These are phyloP conservation scores for Phrynocephalus forsythii DNA, from an alignment of 2,797 vertebrate genomes.

Conservation along the genomic window DNA sequence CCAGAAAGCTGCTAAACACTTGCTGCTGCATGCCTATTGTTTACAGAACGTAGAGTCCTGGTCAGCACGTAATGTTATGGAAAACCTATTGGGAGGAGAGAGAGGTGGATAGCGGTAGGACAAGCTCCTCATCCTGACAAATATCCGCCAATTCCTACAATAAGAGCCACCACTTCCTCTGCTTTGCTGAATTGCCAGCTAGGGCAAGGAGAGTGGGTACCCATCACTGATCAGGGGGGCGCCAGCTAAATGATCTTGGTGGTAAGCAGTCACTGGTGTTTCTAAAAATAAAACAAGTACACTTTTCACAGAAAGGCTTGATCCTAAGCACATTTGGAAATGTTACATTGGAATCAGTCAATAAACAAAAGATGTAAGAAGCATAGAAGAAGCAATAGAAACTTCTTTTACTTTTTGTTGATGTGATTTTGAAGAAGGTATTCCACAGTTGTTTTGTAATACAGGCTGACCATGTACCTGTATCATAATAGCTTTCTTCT, in stretches of 20 bases:
- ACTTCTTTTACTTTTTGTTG: background rate
- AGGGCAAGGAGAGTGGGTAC: too few relatives aligned
- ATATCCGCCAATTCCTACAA: background rate
- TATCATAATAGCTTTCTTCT: background rate
- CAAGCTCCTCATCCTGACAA: background rate
- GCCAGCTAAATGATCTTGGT: background rate
- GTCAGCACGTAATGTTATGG: background rate
- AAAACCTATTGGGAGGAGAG: background rate
- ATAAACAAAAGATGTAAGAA: background rate
- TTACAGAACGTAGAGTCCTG: background rate
- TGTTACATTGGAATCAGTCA: background rate
- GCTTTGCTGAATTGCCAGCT: background rate
- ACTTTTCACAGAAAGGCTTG: background rate
- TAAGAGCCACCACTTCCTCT: background rate
- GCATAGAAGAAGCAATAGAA: background rate
- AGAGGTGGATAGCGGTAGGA: background rate
- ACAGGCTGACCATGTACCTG: background rate
- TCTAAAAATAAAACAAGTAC: background rate
- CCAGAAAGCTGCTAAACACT: background rate
- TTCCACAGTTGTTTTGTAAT: background rate
- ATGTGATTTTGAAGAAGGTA: background rate
- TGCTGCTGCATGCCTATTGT: fast-evolving
- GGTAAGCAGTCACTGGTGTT: background rate
- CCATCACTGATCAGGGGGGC: background rate
- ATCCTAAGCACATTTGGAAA: background rate